Base-by-base conservation (phyloP, 2,888 invertebrate species). In the Clanis bilineata region DNA sequence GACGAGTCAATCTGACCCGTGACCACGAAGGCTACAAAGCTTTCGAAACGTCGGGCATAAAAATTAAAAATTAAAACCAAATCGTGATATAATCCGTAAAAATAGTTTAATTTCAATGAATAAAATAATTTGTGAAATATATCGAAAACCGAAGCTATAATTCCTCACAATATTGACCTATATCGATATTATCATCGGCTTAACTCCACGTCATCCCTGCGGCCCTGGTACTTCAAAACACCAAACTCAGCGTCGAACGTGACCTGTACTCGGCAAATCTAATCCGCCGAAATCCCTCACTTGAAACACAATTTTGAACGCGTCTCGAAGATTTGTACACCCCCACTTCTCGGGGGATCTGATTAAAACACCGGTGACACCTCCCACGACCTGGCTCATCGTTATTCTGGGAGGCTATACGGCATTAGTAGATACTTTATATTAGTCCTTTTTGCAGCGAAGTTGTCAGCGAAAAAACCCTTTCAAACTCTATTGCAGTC, bases 311-410 rank as follows among this genome's bases (percentile, higher is more conserved):
- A 51, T 51, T 51, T 51, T 18, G 28, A 51, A 51, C 28, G 51
- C 51, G 51, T 51, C 28, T 51, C 51, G 51, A 28, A 51, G 51
- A 51, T 51, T 51, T 51, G 51, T 51, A 15, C 51, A 28, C 45
- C 2, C n/a, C 1, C n/a, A 5, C 45, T 7, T 25, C n/a, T 2
- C 25, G n/a, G n/a, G 28, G 39, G 39, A 55, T 55, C 55, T 59
- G 59, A 59, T 59, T 59, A 59, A 59, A 59, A 59, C 56, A 56
- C 59, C 55, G 44, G 56, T 22, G 56, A 44, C 56, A 59, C 44
- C 23, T 41, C 56, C 15, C 56, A 22, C 38, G 56, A 5, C 12
- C 28, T 59, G 51, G 39, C 61, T 59, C 44, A 22, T 38, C 59
- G 55, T 59, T 25, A 59, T 59, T 45, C 59, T 23, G 25, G 23